phyloP scores from a whole-genome alignment of 1,140 invertebrate genomes.

The Habropoda laboriosa region DNA sequence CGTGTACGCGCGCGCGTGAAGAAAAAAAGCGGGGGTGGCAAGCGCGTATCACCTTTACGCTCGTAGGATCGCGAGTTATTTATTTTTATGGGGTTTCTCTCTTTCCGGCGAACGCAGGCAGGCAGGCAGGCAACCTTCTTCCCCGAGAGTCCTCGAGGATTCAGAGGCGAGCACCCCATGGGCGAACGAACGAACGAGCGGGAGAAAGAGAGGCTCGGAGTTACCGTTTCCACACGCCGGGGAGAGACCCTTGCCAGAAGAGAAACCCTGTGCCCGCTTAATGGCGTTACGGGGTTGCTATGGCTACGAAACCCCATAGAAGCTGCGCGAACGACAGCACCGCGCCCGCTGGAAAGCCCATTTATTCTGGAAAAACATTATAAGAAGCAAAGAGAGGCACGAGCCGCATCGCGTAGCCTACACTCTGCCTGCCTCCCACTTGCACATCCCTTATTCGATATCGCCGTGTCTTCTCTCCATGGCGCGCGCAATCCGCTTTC shows the following conservation, averaged over 20 bases:
- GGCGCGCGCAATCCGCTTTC: not conserved
- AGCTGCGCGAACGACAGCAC: slow-evolving; percentile 63
- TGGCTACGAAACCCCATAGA: slow-evolving; percentile 79
- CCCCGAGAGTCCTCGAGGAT: slow-evolving; percentile 64
- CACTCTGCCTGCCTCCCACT: slow-evolving; percentile 40
- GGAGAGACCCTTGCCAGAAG: slow-evolving; percentile 61
- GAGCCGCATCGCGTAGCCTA: slow-evolving; percentile 45
- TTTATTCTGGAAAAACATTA: slow-evolving; percentile 82
- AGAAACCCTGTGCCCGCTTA: slow-evolving; percentile 73
- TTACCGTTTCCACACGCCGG: slow-evolving; percentile 46
- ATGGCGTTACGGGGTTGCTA: slow-evolving; percentile 81
- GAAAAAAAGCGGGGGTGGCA: not conserved
- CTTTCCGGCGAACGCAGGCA: slow-evolving; percentile 11
- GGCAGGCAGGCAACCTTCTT: not conserved
- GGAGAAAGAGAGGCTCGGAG: slow-evolving; percentile 14
- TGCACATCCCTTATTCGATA: not conserved
- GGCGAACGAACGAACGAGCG: slow-evolving; percentile 15
- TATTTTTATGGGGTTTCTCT: slow-evolving; percentile 79
- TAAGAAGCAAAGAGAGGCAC: slow-evolving; percentile 73
- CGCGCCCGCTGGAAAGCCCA: slow-evolving; percentile 77
- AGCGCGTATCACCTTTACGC: slow-evolving; percentile 71
- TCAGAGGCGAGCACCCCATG: slow-evolving; percentile 46
- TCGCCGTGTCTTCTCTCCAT: not conserved
- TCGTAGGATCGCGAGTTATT: slow-evolving; percentile 73
- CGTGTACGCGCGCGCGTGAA: not conserved